phyloP scores from a whole-genome alignment of 2,888 invertebrate genomes.

The Leptinotarsa juncta region DNA sequence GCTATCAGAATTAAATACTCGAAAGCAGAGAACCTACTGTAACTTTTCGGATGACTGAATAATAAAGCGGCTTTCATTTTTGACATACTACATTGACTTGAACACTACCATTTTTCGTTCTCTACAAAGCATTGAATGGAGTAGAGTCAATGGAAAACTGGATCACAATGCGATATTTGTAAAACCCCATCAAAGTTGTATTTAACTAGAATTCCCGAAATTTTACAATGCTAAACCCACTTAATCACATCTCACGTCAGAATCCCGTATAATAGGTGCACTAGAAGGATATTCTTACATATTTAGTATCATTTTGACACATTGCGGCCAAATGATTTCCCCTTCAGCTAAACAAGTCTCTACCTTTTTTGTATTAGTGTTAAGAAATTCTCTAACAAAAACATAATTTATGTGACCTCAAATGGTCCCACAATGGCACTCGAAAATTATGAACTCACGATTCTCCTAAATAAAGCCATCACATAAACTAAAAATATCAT shows the following conservation, averaged over 20 bases:
- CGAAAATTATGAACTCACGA: conserved; percentile 49
- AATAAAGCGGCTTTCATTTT: background rate
- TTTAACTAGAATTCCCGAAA: conserved; percentile 49
- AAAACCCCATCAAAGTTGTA: conserved; percentile 46
- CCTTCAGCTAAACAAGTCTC: conserved; percentile 41
- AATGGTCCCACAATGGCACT: conserved; percentile 57
- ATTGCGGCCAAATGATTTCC: conserved; percentile 57
- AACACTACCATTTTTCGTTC: conserved; percentile 16
- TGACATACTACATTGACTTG: background rate
- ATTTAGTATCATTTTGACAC: conserved; percentile 53
- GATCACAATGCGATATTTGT: conserved; percentile 38
- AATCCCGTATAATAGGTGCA: conserved; percentile 28
- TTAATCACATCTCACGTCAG: conserved; percentile 29
- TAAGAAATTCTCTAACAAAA: conserved; percentile 46
- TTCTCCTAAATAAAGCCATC: conserved; percentile 57
- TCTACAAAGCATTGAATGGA: conserved; percentile 12
- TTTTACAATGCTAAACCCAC: conserved; percentile 34
- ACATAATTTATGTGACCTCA: conserved; percentile 63
- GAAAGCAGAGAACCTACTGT: too few species aligned
- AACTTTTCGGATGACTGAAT: background rate
- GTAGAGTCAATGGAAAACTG: conserved; percentile 24
- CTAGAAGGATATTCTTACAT: conserved; percentile 19
- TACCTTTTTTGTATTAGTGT: conserved; percentile 33
- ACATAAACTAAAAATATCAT: conserved; percentile 59
- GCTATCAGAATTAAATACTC: too few species aligned